Percentiles rank a stretch among this genome's conserved stretches.
Evolutionary conservation across 2,888 invertebrate species (phyloP).

Genomic region (Sarcophaga caerulescens): DNA sequence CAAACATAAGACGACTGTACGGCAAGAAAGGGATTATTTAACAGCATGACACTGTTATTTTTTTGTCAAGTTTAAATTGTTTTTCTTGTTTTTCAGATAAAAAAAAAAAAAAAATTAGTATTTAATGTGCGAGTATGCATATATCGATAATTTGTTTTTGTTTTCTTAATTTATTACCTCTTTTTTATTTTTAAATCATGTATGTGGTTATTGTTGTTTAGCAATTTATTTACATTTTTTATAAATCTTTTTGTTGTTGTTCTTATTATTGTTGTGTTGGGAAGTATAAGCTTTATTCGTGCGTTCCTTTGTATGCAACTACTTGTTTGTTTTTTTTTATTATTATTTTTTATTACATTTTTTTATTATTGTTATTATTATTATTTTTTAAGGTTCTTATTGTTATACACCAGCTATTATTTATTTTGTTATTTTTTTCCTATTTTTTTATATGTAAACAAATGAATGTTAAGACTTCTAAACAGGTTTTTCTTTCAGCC

Average conservation of each 20-base stretch:
- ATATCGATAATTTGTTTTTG: neutral
- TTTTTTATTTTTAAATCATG: neutral
- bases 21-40: too few relatives aligned
- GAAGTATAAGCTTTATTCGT: neutral
- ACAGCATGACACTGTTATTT: too few relatives aligned
- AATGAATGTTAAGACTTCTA: constrained; percentile 24
- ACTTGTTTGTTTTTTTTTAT: constrained; percentile 38
- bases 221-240: neutral
- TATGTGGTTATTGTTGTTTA: neutral
- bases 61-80: too few relatives aligned
- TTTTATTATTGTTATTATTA: constrained; percentile 33
- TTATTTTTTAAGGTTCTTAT: constrained; percentile 1
- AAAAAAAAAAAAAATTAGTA: too few relatives aligned
- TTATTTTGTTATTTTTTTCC: too few relatives aligned
- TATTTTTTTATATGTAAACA: constrained; percentile 33
- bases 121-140: neutral
- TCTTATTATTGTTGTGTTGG: neutral
- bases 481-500: constrained; percentile 53
- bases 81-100: too few relatives aligned
- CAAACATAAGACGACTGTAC: too few relatives aligned
- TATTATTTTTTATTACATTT: constrained; percentile 16
- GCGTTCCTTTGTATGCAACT: constrained; percentile 16
- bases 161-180: neutral
- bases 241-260: neutral
- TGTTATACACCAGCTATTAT: neutral